Evolutionary conservation across 2,797 vertebrate species (phyloP), one percentile per base, ranked within the genome.

Genomic region (Sciaenops ocellatus): DNA sequence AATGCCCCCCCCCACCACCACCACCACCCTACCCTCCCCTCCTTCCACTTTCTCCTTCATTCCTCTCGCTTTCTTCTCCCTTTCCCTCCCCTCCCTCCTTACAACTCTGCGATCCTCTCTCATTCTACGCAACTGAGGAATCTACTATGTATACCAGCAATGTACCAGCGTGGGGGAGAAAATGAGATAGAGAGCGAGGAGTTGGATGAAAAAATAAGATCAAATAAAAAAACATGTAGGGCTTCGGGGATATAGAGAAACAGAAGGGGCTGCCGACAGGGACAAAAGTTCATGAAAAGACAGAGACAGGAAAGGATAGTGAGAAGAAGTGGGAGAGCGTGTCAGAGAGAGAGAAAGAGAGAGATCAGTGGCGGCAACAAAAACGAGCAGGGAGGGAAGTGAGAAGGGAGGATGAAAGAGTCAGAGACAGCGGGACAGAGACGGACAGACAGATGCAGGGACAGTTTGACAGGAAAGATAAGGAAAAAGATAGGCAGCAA

Each of bases 1-100:
- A 95, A 91, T 94, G 81, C 84, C 83, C 90, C 87, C 89, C 84
- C 78, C 87, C 89, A 83, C 78, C 78, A 11, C 74, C 90, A 87
- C 89, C 84, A 77, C 41, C 54, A 30, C 52, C 56, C 57, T 41
- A 34, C 59, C 60, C 87, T 73, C 83, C 77, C 84, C 80, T 82
- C 86, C 81, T 84, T 87, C 68, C 77, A 89, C 90, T 91, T 90
- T 92, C 85, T 89, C 86, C 89, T 86, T 90, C 86, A 87, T 89
- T 91, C 86, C 87, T 86, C 90, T 77, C 79, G 79, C 85, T 91
- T 90, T 91, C 87, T 87, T 85, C 77, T 76, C 80, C 57, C 87
- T 60, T 71, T 54, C 81, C 73, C 76, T 79, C 85, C 82, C 79
- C 63, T 57, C 69, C 72, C 22, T 52, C 79, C 62, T 73, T 64